phyloP scores from a whole-genome alignment of 1,140 invertebrate species.

The Mactra quadrangularis region DNA sequence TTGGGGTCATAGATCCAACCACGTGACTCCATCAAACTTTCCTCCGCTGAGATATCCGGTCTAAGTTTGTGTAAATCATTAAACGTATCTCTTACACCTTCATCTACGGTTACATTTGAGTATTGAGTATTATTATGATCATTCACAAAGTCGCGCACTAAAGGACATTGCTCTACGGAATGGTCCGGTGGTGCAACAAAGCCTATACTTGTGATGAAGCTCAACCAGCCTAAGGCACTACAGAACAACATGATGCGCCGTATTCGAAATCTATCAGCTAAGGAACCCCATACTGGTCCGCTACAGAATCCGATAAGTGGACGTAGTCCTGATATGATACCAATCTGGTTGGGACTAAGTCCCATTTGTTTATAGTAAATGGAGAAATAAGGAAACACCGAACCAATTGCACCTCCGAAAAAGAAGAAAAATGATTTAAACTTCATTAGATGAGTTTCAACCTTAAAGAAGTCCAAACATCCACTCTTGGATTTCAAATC shows the following conservation, averaged over 20 bases:
- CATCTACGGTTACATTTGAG: background rate
- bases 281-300: constrained; percentile 51
- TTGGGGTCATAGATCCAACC: constrained; percentile 45
- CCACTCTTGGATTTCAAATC: constrained; percentile 1
- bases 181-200: constrained; percentile 33
- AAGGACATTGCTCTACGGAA: constrained; percentile 27
- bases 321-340: constrained; percentile 52
- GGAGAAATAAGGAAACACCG: constrained; percentile 58
- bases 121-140: background rate
- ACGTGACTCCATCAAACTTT: constrained; percentile 55
- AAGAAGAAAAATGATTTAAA: constrained; percentile 60
- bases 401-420: constrained; percentile 48
- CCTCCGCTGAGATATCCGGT: constrained; percentile 22
- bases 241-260: constrained; percentile 36
- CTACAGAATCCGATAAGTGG: constrained; percentile 53
- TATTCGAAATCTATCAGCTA: constrained; percentile 56
- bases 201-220: constrained; percentile 49
- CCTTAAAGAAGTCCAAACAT: constrained; percentile 28
- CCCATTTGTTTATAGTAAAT: constrained; percentile 61
- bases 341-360: constrained; percentile 59
- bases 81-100: background rate
- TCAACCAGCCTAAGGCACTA: constrained; percentile 53
- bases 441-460: constrained; percentile 29
- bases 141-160: constrained; percentile 31
- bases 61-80: constrained; percentile 3